Percentiles rank a stretch among this genome's conserved stretches.
Conservation (phyloP, 2,888 invertebrate genomes). For the Hololepta plana region DNA sequence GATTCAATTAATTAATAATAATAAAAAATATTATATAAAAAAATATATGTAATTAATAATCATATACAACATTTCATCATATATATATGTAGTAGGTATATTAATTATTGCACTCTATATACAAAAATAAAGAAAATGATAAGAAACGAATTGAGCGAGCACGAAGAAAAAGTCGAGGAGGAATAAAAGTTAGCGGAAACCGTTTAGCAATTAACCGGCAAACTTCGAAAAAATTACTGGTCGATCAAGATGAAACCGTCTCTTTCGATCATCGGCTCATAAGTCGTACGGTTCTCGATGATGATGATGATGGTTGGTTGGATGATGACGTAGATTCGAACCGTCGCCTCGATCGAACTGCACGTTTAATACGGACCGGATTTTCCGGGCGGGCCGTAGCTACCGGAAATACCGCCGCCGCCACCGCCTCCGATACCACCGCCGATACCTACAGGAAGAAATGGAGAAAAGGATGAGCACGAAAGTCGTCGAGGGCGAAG, state of each 20-base stretch:
- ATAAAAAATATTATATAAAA: not conserved
- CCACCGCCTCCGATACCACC: conserved; percentile 16
- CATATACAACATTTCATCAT: too few species aligned
- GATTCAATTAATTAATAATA: conserved; percentile 4
- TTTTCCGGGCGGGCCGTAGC: conserved; percentile 28
- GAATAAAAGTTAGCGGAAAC: not conserved
- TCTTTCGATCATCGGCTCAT: not conserved
- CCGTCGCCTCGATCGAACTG: too few species aligned
- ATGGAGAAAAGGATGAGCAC: not conserved
- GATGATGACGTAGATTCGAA: conserved; percentile 1
- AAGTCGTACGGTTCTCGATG: not conserved
- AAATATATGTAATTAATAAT: not conserved
- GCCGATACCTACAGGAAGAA: conserved; percentile 17
- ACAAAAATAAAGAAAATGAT: too few species aligned
- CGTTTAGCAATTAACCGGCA: not conserved
- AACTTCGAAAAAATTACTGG: conserved; percentile 2
- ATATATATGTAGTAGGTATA: too few species aligned
- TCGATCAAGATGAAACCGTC: not conserved
- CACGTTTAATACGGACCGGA: conserved; percentile 27
- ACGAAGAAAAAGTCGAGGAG: too few species aligned
- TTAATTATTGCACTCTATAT: too few species aligned
- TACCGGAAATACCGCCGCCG: conserved; percentile 20
- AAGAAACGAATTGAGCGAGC: too few species aligned
- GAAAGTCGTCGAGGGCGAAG: conserved; percentile 1
- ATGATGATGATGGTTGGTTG: conserved; percentile 1